Percentiles rank a stretch among this genome's conserved stretches.
phyloP scores from a whole-genome alignment of 1,140 invertebrate genomes.

The Amyelois transitella region DNA sequence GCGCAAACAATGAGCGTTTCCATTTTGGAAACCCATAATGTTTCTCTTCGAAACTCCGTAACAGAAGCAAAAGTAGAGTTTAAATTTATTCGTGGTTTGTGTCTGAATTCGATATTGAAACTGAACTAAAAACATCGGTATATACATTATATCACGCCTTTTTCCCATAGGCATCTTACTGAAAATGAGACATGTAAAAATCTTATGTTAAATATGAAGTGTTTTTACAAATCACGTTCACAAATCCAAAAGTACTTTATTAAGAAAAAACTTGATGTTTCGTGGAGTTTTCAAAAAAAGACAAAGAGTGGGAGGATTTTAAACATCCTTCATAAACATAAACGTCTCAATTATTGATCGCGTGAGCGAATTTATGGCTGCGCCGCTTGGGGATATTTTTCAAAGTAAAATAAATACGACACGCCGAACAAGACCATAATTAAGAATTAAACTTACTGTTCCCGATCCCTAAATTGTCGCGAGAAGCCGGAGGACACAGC shows the following conservation, averaged over 20 bases:
- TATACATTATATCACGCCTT: too few relatives aligned
- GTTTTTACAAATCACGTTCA: neutral
- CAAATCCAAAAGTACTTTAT: neutral
- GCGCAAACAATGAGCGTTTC: constrained; percentile 8
- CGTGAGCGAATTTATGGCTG: constrained; percentile 46
- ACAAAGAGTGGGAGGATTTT: neutral
- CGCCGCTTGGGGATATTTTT: constrained; percentile 34
- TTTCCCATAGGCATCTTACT: too few relatives aligned
- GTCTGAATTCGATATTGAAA: too few relatives aligned
- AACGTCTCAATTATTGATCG: constrained; percentile 45
- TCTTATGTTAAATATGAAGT: too few relatives aligned
- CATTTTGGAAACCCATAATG: neutral
- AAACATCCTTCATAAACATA: neutral
- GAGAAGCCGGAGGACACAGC: constrained; percentile 23
- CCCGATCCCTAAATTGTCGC: constrained; percentile 43
- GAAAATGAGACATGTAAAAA: too few relatives aligned
- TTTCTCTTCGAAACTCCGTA: neutral
- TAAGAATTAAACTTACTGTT: constrained; percentile 59
- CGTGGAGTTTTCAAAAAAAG: neutral
- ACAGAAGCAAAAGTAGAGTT: neutral
- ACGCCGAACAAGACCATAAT: constrained; percentile 46
- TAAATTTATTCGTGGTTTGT: too few relatives aligned
- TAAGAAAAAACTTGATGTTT: neutral
- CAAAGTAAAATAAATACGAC: constrained; percentile 53
- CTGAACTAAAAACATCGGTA: too few relatives aligned